These are phyloP conservation scores for Thaumetopoea pityocampa DNA, from an alignment of 1,140 invertebrate genomes.

Conservation along the genomic window DNA sequence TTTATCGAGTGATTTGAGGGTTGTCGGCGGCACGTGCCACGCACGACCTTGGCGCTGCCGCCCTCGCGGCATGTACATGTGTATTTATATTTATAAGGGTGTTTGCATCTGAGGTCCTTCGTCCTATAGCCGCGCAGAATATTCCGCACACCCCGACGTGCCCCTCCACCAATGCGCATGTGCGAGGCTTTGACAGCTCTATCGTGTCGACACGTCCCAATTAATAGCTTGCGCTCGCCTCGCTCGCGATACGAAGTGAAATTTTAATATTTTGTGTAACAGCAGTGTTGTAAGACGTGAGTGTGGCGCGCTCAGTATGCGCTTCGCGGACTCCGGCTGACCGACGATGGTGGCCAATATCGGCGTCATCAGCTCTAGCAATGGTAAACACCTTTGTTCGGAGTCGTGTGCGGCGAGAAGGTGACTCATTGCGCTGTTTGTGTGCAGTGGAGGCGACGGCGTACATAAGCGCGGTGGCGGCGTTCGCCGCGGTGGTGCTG, in stretches of 20 bases:
- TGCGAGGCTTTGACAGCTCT: conserved; percentile 48
- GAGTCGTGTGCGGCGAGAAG: conserved; percentile 40
- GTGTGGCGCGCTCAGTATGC: conserved; percentile 35
- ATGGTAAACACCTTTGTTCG: conserved; percentile 52
- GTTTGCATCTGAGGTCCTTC: conserved; percentile 39
- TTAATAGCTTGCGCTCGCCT: conserved; percentile 34
- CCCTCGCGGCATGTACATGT: conserved; percentile 17
- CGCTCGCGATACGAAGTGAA: no score
- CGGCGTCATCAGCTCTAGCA: conserved; percentile 52
- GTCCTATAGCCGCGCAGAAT: conserved; percentile 53
- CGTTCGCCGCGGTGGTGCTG: conserved; percentile 59
- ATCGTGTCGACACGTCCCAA: conserved; percentile 52
- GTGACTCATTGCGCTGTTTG: conserved; percentile 48
- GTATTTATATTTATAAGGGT: conserved; percentile 32
- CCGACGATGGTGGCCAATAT: conserved; percentile 62
- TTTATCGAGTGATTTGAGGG: no score
- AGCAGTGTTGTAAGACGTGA: conserved; percentile 2
- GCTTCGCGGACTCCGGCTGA: conserved; percentile 25
- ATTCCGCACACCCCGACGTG: conserved; percentile 57
- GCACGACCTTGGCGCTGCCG: conserved; percentile 51
- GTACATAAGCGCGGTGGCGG: conserved; percentile 69
- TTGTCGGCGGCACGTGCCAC: conserved; percentile 36
- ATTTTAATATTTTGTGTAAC: no score
- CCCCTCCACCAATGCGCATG: conserved; percentile 53
- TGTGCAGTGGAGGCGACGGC: conserved; percentile 66